Conservation (phyloP, 2,888 invertebrate species). For the Ommatoiulus sabulosus region DNA sequence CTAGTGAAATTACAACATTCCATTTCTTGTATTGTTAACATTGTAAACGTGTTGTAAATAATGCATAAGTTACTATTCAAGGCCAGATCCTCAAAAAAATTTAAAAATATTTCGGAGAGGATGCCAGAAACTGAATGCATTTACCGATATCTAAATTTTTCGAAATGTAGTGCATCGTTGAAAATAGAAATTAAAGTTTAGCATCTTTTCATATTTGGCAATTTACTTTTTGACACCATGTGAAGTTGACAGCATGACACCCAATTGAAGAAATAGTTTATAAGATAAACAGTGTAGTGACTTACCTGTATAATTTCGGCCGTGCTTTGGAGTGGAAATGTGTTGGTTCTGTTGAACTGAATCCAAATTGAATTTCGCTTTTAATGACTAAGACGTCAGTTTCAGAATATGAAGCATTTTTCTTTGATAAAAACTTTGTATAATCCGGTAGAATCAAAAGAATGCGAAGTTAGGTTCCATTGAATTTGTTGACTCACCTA, state of each 20-base stretch:
- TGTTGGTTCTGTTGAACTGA: background rate
- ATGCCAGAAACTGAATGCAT: background rate
- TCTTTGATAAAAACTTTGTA: background rate
- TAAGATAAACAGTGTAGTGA: background rate
- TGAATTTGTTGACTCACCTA: slow-evolving; percentile 21
- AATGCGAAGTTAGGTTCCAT: background rate
- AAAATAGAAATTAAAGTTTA: background rate
- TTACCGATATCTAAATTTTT: background rate
- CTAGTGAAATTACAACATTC: no score
- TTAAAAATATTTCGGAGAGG: background rate
- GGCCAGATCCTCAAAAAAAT: background rate
- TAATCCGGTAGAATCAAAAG: slow-evolving; percentile 24
- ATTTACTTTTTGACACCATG: background rate
- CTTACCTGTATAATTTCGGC: background rate
- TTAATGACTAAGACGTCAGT: background rate
- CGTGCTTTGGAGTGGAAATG: background rate
- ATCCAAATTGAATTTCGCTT: background rate
- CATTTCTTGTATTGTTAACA: no score
- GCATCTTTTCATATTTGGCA: background rate
- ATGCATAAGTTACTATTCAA: background rate
- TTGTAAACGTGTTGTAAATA: no score
- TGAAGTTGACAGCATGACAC: background rate
- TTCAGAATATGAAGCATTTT: slow-evolving; percentile 22
- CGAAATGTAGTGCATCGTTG: background rate
- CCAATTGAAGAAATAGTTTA: background rate